Base-by-base conservation (phyloP, 2,797 vertebrate species). In the Chlorospingus flavigularis region DNA sequence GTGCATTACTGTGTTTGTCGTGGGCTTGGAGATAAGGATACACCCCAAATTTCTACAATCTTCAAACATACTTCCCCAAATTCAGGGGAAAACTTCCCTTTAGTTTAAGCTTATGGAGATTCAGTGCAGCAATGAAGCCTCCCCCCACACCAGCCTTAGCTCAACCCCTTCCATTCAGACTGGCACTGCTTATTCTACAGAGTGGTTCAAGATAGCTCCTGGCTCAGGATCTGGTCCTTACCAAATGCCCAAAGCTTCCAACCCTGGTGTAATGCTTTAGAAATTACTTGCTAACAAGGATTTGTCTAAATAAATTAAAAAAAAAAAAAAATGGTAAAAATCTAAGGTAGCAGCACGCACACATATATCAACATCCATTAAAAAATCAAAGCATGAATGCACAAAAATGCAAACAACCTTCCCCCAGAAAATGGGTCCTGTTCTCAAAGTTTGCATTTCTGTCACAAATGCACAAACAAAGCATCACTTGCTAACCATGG, bases 391-490 rank as follows among this genome's bases (percentile, higher is more conserved):
- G 60, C 40, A 47, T 9, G 26, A 86, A 94, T 28, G 68, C 30
- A 67, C 4, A 12, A 12, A 80, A 83, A 70, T 1, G 7, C 57
- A 88, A 91, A 94, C 5, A 13, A 28, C 17, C 4, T 25, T 7
- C 26, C 25, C 54, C 31, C 21, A 13, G 10, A 51, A 68, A 81
- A 55, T 14, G 33, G 17, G 43, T 86, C 63, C 57, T 11, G 0
- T 54, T 83, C 74, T 77, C 47, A 61, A 89, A 91, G 87, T 96
- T 68, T 67, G 60, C 43, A 45, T 62, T 70, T 63, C 37, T 76
- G 31, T 60, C 76, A 77, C 62, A 95, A 95, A 94, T 9, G 30
- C 51, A 80, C 42, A 85, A 85, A 31, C 10, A 61, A 90, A 95
- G 62, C 77, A 47, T 55, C 76, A 17, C 73, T 83, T 84, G 67